Evolutionary conservation across 2,888 invertebrate species (phyloP).

Genomic region (Heliconius hortense): DNA sequence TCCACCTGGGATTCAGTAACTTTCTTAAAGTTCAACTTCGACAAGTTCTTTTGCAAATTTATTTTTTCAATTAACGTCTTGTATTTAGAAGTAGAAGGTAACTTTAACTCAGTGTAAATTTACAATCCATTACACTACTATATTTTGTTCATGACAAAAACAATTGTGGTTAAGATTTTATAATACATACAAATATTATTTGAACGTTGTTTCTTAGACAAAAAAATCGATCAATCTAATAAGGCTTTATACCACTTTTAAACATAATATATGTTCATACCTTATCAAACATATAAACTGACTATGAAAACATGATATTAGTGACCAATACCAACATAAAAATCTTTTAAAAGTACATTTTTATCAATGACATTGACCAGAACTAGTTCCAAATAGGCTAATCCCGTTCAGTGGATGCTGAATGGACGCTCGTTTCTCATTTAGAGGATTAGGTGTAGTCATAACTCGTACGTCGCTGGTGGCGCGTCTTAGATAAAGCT

Average conservation of each 20-base stretch:
- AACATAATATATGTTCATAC: not conserved
- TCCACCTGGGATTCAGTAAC: slow-evolving; percentile 18
- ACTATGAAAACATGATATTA: not conserved
- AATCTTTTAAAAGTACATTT: slow-evolving; percentile 26
- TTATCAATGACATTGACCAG: slow-evolving; percentile 17
- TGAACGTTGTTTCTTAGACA: not conserved
- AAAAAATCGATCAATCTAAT: not conserved
- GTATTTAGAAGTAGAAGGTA: not conserved
- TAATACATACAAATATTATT: not conserved
- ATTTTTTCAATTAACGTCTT: not conserved
- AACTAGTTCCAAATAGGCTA: slow-evolving; percentile 31
- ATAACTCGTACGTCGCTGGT: slow-evolving; percentile 18
- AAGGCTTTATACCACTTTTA: not conserved
- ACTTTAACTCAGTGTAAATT: not conserved
- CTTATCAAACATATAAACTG: not conserved
- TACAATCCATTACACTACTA: not conserved
- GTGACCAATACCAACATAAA: not conserved
- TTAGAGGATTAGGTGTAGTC: slow-evolving; percentile 30
- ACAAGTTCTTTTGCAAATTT: not conserved
- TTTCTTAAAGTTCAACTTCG: not conserved
- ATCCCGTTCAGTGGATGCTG: slow-evolving; percentile 28
- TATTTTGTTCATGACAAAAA: not conserved
- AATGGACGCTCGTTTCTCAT: slow-evolving; percentile 33
- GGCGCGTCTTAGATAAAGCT: slow-evolving; percentile 12
- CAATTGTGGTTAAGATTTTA: not conserved